A percentile compares a stretch with the other conserved stretches of the same genome.
Evolutionary conservation across 2,113 vertebrate species (phyloP).

Genomic region (Stegostoma tigrinum): DNA sequence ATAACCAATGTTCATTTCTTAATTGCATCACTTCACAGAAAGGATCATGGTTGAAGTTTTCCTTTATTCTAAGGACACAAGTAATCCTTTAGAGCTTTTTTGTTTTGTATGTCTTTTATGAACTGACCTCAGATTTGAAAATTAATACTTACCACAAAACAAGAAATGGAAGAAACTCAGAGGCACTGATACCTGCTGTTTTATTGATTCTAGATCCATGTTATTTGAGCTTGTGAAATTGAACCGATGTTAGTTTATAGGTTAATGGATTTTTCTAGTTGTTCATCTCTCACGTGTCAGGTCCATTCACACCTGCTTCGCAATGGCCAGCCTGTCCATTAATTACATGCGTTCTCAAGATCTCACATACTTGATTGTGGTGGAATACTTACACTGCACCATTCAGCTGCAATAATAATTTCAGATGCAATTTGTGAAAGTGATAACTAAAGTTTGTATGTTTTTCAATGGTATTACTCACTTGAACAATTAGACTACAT

Average conservation of each 20-base stretch:
- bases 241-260: conserved; percentile 33
- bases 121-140: not conserved
- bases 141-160: conserved; percentile 25
- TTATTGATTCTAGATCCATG: conserved; percentile 32
- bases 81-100: not conserved
- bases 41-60: not conserved
- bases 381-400: not conserved
- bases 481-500: not conserved
- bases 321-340: not conserved
- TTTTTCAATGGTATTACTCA: not conserved
- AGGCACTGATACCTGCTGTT: conserved; percentile 1
- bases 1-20: not conserved
- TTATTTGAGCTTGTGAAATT: conserved; percentile 36
- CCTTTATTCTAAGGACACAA: not conserved
- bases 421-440: conserved; percentile 16
- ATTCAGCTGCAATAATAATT: not conserved
- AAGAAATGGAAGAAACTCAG: not conserved
- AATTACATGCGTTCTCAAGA: not conserved
- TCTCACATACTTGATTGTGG: conserved; percentile 20
- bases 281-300: conserved; percentile 21
- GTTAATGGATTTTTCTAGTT: conserved; percentile 31
- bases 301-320: conserved; percentile 26
- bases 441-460: not conserved
- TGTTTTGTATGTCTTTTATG: conserved; percentile 13
- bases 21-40: not conserved